Evolutionary conservation across 2,113 vertebrate genomes (phyloP), one percentile per base, ranked within the genome.

Genomic region (Morone chrysops): DNA sequence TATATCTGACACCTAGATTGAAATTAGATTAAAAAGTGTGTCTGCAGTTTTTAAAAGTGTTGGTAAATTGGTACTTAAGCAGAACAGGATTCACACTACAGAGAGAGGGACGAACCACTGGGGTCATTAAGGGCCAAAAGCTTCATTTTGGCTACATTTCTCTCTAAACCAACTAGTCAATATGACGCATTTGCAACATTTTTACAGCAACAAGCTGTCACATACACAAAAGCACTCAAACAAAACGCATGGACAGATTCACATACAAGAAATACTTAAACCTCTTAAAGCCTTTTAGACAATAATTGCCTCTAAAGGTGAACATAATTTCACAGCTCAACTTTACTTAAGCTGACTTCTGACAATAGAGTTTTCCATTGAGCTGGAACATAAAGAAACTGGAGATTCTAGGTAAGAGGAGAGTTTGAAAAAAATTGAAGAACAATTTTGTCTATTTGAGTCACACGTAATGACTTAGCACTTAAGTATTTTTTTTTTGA

Each of bases 161-260:
- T 20, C 6, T 50, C 22, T 16, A 16, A 20, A 41, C 36, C 18
- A 9, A 22, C 36, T 22, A 43, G 43, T 51, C 54, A 53, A 31
- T 62, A 10, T 3, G n/a, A 17, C 4, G 0, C 17, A 16, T n/a
- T 53, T 62, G 4, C 17, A 9, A 7, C 9, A 53, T n/a, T 25
- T 53, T 75, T 43, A 51, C 1, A 41, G 5, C 45, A 61, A 43
- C 17, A 74, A 53, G 48, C 13, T 50, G 11, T 6, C 51, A 70
- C 5, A 20, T 25, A 2, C 31, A 62, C 17, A 45, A 74, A 31
- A 59, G n/a, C 76, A 80, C 75, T 71, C 16, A 71, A 38, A 82
- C 22, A 31, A 31, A 31, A 31, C 31, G 70, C 57, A 17, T 22
- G 18, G 0, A 36, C 41, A 65, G 50, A 70, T 11, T 2, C 43